A percentile compares a stretch with the other conserved stretches of the same genome.
These are phyloP conservation scores for Eupithecia vulgata DNA, from an alignment of 2,888 invertebrate species.

Conservation along the genomic window DNA sequence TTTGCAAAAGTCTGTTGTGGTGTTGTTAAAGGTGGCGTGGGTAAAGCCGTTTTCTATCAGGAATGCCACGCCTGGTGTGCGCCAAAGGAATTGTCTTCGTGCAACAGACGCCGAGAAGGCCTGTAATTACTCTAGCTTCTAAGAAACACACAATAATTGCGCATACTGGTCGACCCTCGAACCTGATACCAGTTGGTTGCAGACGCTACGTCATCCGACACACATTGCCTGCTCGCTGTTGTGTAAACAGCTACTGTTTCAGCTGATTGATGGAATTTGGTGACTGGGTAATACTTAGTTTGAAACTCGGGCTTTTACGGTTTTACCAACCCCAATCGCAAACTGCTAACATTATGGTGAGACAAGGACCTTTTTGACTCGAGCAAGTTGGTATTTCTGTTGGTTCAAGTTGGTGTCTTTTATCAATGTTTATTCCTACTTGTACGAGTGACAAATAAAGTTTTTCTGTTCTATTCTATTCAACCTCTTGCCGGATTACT, in stretches of 20 bases:
- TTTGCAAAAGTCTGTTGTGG: not conserved
- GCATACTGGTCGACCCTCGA: slow-evolving; percentile 32
- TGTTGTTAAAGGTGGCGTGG: not conserved
- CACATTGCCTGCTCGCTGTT: slow-evolving; percentile 21
- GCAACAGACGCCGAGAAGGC: slow-evolving; percentile 1
- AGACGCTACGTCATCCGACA: slow-evolving; percentile 36
- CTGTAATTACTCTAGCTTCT: slow-evolving; percentile 22
- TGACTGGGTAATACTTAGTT: slow-evolving; percentile 1
- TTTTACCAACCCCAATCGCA: not conserved
- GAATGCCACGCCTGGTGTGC: not conserved
- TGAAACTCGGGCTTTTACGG: not conserved
- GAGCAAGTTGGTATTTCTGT: no score
- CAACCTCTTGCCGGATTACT: not conserved
- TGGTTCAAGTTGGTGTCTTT: no score
- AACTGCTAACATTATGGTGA: no score
- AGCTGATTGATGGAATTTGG: slow-evolving; percentile 20
- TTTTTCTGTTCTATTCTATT: no score
- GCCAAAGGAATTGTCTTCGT: slow-evolving; percentile 1
- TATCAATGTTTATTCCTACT: no score
- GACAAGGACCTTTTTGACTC: no score
- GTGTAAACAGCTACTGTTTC: slow-evolving; percentile 21
- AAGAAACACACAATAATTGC: slow-evolving; percentile 31
- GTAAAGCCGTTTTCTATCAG: not conserved
- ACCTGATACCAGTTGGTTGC: slow-evolving; percentile 31
- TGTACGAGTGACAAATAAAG: no score